Conservation (phyloP, 2,113 vertebrate genomes). For the Cardinalis cardinalis region DNA sequence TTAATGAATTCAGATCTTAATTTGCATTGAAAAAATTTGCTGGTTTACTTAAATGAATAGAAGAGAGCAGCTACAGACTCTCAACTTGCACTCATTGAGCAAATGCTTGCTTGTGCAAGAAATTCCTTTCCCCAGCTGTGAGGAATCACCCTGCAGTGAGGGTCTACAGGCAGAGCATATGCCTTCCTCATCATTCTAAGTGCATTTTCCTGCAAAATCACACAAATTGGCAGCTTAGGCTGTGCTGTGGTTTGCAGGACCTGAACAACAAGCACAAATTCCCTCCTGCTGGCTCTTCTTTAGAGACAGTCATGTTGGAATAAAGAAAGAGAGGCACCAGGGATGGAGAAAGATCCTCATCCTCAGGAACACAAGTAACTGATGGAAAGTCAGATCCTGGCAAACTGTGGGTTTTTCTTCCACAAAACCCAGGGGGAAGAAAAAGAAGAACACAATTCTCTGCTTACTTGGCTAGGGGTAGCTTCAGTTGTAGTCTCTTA, state of each 20-base stretch:
- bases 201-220: not conserved
- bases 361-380: not conserved
- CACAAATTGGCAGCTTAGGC: not conserved
- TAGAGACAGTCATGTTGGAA: not conserved
- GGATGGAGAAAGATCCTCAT: not conserved
- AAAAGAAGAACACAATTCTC: not conserved
- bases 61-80: not conserved
- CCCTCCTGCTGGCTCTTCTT: not conserved
- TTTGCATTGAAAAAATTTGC: not conserved
- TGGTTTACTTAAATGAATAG: not conserved
- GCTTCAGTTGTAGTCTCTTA: not conserved
- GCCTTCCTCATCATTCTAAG: accelerated
- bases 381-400: not conserved
- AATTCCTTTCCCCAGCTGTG: not conserved
- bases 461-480: not conserved
- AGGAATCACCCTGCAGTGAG: accelerated
- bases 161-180: not conserved
- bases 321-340: not conserved
- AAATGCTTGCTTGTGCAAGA: not conserved
- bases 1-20: not conserved
- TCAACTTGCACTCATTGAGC: not conserved
- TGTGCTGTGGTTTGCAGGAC: not conserved
- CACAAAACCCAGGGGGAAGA: not conserved
- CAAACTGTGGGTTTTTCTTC: not conserved
- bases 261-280: not conserved